Percentiles rank a stretch among this genome's conserved stretches.
Evolutionary conservation across 2,113 vertebrate genomes (phyloP).

Genomic region (Actenoides lindsayi): DNA sequence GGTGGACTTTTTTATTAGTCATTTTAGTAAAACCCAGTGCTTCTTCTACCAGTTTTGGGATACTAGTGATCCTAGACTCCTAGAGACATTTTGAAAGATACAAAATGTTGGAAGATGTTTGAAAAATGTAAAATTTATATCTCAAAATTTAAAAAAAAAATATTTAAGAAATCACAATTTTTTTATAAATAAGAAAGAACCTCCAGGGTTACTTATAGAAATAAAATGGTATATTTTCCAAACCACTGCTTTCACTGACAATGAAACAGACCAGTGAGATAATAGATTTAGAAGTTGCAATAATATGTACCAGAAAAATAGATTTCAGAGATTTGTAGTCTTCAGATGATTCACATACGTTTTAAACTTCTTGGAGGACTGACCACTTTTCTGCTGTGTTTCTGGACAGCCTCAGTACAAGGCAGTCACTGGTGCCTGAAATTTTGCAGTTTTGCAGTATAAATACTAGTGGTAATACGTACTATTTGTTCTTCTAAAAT

Average conservation of each 20-base stretch:
- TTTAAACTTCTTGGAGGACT: background rate
- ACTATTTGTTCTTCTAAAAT: background rate
- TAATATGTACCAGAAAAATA: background rate
- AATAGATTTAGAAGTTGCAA: background rate
- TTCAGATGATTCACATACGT: background rate
- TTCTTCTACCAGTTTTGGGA: constrained; percentile 13
- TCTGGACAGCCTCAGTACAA: background rate
- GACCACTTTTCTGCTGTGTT: background rate
- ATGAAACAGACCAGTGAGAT: background rate
- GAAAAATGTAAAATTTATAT: background rate
- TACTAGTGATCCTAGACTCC: background rate
- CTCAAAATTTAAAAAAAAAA: background rate
- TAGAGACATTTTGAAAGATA: background rate
- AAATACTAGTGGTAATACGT: background rate
- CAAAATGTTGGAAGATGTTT: background rate
- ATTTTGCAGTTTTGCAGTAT: background rate
- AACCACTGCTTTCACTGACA: background rate
- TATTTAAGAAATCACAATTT: background rate
- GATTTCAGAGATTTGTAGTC: background rate
- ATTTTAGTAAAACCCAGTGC: constrained; percentile 17
- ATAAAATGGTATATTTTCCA: background rate
- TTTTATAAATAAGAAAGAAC: background rate
- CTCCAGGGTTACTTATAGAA: background rate
- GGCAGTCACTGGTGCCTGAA: background rate
- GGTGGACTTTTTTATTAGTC: constrained; percentile 44